phyloP scores from a whole-genome alignment of 2,113 vertebrate genomes.

The Mystacornis crossleyi region DNA sequence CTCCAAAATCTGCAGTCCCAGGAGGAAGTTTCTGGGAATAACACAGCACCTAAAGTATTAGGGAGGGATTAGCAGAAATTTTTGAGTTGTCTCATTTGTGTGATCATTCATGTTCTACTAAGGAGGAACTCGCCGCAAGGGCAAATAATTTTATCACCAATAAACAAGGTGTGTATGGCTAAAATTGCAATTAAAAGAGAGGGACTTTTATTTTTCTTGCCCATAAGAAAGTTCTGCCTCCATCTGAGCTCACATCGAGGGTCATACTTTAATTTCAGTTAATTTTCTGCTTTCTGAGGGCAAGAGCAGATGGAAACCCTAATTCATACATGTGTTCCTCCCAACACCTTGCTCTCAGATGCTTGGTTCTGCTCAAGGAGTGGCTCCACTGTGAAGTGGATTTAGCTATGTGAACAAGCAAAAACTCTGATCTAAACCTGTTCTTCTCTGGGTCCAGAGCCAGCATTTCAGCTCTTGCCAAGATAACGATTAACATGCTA shows the following conservation, averaged over 20 bases:
- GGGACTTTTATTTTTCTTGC: neutral
- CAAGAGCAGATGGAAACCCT: neutral
- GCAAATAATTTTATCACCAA: neutral
- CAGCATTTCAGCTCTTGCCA: neutral
- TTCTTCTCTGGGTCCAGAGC: neutral
- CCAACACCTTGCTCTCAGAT: neutral
- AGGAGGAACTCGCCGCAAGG: neutral
- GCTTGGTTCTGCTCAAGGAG: neutral
- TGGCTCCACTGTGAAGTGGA: neutral
- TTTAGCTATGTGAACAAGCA: neutral
- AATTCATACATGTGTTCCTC: neutral
- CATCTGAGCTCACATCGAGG: neutral
- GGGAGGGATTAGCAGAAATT: neutral
- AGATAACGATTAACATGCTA: neutral
- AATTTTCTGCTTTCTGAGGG: neutral
- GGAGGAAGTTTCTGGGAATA: neutral
- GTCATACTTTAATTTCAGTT: neutral
- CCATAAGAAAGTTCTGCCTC: neutral
- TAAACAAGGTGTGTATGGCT: neutral
- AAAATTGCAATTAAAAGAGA: neutral
- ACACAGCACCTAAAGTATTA: neutral
- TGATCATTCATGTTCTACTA: neutral
- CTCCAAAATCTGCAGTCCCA: neutral
- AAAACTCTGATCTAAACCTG: neutral
- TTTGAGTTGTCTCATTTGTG: neutral